A percentile compares a stretch with the other conserved stretches of the same genome.
These are phyloP conservation scores for Capreolus pygargus DNA, from an alignment of 2,113 vertebrate species.

Conservation along the genomic window DNA sequence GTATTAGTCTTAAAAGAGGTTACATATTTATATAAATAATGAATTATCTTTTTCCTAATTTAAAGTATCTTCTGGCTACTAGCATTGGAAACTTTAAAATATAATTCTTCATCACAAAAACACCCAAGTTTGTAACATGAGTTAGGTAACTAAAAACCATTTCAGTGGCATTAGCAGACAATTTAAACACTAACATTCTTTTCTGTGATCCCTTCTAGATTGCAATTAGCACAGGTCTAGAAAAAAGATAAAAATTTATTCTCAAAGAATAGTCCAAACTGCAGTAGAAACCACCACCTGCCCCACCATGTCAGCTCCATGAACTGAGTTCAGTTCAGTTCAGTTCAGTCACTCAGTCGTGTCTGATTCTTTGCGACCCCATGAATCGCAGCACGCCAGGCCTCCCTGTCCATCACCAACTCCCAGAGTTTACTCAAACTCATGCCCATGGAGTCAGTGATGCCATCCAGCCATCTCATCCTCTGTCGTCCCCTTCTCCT, in stretches of 20 bases:
- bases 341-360: too few species aligned
- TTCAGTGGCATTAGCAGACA: background rate
- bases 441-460: too few species aligned
- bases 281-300: background rate
- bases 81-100: background rate
- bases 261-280: slow-evolving; percentile 7
- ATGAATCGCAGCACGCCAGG: too few species aligned
- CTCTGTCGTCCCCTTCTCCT: too few species aligned
- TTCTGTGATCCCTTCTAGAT: background rate
- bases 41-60: background rate
- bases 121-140: background rate
- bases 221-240: background rate
- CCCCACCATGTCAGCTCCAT: background rate
- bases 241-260: background rate
- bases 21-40: background rate
- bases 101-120: background rate
- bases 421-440: too few species aligned
- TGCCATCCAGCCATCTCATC: too few species aligned
- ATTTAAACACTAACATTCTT: background rate
- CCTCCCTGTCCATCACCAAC: too few species aligned
- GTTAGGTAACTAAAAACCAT: background rate
- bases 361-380: too few species aligned
- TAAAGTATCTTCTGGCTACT: background rate
- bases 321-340: background rate
- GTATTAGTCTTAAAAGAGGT: background rate